phyloP scores from a whole-genome alignment of 2,113 vertebrate genomes.

The Otus sunia region DNA sequence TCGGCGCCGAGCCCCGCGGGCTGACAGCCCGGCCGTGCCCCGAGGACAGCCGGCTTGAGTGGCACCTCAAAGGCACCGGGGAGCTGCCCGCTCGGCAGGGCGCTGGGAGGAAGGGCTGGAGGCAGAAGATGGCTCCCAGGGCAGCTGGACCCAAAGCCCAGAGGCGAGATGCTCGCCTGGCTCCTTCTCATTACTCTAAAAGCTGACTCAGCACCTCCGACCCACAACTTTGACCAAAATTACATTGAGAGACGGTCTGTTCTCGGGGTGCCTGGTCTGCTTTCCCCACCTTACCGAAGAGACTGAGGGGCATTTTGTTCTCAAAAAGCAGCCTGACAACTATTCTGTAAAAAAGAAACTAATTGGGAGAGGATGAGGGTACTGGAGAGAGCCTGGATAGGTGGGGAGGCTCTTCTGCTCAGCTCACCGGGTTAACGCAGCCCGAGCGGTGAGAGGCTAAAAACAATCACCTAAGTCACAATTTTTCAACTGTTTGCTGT shows the following conservation, averaged over 20 bases:
- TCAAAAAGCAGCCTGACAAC: neutral
- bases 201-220: neutral
- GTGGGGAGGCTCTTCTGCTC: neutral
- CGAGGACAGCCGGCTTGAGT: neutral
- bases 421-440: neutral
- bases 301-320: neutral
- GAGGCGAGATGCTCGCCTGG: neutral
- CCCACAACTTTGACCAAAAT: neutral
- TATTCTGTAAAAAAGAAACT: neutral
- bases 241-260: neutral
- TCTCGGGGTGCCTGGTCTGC: neutral
- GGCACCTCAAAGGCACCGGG: neutral
- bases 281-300: neutral
- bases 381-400: neutral
- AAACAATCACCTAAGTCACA: neutral
- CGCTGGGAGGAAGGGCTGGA: neutral
- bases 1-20: neutral
- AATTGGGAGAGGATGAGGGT: neutral
- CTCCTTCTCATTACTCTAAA: neutral
- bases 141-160: neutral
- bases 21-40: neutral
- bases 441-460: neutral
- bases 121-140: neutral
- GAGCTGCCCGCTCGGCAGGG: neutral
- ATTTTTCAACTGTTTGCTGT: neutral